Percentiles rank a stretch among this genome's conserved stretches.
phyloP scores from a whole-genome alignment of 2,888 invertebrate genomes.

The Torymus auratus region DNA sequence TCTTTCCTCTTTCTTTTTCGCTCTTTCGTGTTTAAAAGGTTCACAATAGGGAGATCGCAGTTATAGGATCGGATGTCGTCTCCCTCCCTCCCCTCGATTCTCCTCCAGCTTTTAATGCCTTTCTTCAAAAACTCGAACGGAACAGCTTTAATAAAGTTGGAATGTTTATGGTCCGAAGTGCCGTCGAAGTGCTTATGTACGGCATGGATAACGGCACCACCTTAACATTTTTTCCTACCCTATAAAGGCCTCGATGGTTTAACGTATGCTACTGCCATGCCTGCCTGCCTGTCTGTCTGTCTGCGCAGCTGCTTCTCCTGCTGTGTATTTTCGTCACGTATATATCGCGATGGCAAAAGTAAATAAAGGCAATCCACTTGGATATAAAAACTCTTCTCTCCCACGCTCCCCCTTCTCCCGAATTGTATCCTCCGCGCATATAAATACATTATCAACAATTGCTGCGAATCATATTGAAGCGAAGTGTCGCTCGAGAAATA shows the following conservation, averaged over 20 bases:
- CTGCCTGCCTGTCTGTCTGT: too few relatives aligned
- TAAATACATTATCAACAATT: constrained; percentile 21
- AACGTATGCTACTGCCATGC: neutral
- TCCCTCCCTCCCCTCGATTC: too few relatives aligned
- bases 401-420: too few relatives aligned
- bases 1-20: neutral
- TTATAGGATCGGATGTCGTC: constrained; percentile 1
- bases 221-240: constrained; percentile 21
- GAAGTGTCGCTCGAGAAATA: neutral
- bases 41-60: neutral
- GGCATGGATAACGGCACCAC: neutral
- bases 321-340: constrained; percentile 22
- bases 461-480: constrained; percentile 2
- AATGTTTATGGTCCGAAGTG: constrained; percentile 20
- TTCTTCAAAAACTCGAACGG: constrained; percentile 22
- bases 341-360: neutral
- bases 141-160: constrained; percentile 36
- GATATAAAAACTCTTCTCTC: neutral
- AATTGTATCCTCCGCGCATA: neutral
- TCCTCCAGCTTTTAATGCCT: neutral
- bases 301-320: too few relatives aligned
- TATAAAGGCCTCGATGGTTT: constrained; percentile 31
- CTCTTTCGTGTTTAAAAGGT: neutral
- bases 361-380: neutral
- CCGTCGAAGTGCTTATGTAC: constrained; percentile 16